Evolutionary conservation across 2,888 invertebrate genomes (phyloP).

Genomic region (Trichacis sp.): DNA sequence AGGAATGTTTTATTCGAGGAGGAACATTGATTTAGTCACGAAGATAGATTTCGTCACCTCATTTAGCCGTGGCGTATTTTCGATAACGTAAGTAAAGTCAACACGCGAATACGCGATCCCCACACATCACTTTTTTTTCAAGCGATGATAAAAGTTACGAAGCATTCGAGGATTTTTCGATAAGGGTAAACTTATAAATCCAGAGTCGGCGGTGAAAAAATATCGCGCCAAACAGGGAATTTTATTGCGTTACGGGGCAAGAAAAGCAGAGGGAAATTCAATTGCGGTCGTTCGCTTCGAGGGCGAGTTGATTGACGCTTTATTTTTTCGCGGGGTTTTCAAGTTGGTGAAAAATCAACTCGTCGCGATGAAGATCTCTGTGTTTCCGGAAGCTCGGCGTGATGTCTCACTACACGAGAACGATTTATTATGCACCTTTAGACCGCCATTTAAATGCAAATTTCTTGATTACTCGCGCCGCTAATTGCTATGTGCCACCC

Average conservation of each 20-base stretch:
- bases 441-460: conserved; percentile 65
- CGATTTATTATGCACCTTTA: conserved; percentile 63
- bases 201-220: background rate
- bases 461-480: conserved; percentile 61
- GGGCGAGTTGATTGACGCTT: background rate
- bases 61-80: background rate
- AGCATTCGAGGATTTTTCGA: background rate
- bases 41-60: background rate
- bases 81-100: background rate
- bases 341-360: background rate
- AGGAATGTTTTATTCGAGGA: too few species aligned
- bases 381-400: conserved; percentile 24
- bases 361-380: background rate
- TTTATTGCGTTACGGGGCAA: background rate
- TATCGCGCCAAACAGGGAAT: background rate
- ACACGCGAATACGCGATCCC: conserved; percentile 2
- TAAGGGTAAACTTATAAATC: background rate
- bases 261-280: background rate
- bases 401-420: conserved; percentile 42
- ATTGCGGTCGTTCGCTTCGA: background rate
- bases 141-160: conserved; percentile 5
- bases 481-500: conserved; percentile 61
- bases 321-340: background rate
- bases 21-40: background rate
- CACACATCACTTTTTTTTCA: conserved; percentile 4